Evolutionary conservation across 1,140 invertebrate genomes (phyloP), one percentile per base, ranked within the genome.

Genomic region (Lasioglossum baleicum): DNA sequence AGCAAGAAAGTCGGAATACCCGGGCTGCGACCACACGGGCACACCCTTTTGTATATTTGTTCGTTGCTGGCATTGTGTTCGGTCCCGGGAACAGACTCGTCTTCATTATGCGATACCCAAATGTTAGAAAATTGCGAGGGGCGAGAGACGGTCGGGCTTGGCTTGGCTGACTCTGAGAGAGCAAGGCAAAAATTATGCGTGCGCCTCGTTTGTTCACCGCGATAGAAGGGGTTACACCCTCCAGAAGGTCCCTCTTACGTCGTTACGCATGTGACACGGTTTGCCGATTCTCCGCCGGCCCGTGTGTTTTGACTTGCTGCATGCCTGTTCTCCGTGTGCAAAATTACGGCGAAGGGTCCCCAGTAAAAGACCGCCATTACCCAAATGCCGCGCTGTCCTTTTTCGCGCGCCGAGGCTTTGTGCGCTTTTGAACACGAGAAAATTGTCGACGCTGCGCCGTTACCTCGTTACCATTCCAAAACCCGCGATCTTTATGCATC

Each of bases 81-180:
- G 42, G 44, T 35, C 48, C 75, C 74, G 51, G 78, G 77, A 81
- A 79, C 83, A 22, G 53, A 31, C 26, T 51, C 48, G 67, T 79
- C 80, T 82, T 79, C 80, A 76, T 85, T 82, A 85, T 26, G 63
- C 74, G 53, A 68, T 78, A 75, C 56, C 67, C 83, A 53, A 84
- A 85, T 75, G 81, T 86, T 86, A 79, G 83, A 86, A 86, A 82
- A 86, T 85, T 84, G 64, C 68, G 20, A 53, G 20, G 35, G 60
- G 53, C 70, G 31, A 26, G 26, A 11, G 58, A 22, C 58, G 69
- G 22, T 2, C n/a, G 56, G 51, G 78, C 22, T 5, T 3, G 35
- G 35, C 35, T 35, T 31, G 42, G 79, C 44, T 48, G 44, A 13
- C 44, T 53, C 60, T 71, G 83, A 81, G 73, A 84, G 73, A 84